phyloP scores from a whole-genome alignment of 2,797 vertebrate genomes.

The Sebastes taczanowskii region DNA sequence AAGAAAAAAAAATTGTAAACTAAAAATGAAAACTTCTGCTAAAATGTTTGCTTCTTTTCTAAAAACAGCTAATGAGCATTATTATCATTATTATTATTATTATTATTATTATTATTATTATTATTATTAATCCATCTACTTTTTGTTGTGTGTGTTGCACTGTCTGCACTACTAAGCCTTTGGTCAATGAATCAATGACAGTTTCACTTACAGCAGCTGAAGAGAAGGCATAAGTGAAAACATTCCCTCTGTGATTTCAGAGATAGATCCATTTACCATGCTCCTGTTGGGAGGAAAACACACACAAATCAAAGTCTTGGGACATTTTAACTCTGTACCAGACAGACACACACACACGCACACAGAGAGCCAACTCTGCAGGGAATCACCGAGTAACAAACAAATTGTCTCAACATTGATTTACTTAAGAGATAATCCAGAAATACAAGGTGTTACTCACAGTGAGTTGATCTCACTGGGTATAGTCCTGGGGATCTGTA shows the following conservation, averaged over 20 bases:
- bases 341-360: background rate
- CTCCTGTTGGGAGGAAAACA: conserved; percentile 82
- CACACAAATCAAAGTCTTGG: conserved; percentile 28
- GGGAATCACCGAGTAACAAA: background rate
- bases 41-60: background rate
- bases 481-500: conserved; percentile 87
- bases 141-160: background rate
- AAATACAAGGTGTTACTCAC: conserved; percentile 80
- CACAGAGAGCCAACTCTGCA: conserved; percentile 4
- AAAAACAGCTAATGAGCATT: background rate
- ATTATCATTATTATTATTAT: background rate
- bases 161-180: background rate
- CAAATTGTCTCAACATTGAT: background rate
- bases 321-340: conserved; percentile 12
- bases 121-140: background rate
- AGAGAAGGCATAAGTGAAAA: conserved; percentile 96
- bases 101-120: background rate
- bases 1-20: background rate
- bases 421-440: background rate
- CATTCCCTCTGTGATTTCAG: conserved; percentile 94
- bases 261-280: conserved; percentile 94
- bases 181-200: background rate
- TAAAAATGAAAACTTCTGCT: background rate
- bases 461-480: conserved; percentile 92
- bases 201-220: conserved; percentile 91